Conservation (phyloP, 1,140 invertebrate genomes). For the Pteromalus puparum region DNA sequence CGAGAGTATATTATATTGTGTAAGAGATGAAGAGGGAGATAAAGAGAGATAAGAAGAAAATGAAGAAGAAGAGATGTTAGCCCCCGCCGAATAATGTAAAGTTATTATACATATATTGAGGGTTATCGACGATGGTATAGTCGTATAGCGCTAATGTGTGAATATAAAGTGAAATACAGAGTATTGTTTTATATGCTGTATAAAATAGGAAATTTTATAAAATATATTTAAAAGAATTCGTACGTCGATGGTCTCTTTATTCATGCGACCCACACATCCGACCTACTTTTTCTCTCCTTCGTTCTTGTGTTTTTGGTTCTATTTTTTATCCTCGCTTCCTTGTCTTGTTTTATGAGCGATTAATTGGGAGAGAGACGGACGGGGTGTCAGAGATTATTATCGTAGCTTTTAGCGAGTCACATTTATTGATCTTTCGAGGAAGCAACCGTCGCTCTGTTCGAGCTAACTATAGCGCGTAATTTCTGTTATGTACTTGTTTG, state of each 20-base stretch:
- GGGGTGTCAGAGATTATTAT: not conserved
- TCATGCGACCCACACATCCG: not conserved
- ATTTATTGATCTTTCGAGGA: not conserved
- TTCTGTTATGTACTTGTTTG: not conserved
- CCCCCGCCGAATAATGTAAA: slow-evolving; percentile 72
- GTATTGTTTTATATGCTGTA: slow-evolving; percentile 77
- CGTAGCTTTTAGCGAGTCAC: not conserved
- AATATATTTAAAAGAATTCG: slow-evolving; percentile 73
- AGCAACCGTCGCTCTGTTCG: not conserved
- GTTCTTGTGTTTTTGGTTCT: not conserved
- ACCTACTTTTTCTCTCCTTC: not conserved
- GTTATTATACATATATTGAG: slow-evolving; percentile 65
- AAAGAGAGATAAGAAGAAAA: not conserved
- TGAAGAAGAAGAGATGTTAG: slow-evolving; percentile 56
- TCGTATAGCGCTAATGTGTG: slow-evolving; percentile 74
- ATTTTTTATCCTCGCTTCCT: not conserved
- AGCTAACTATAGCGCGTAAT: not conserved
- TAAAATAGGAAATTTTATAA: slow-evolving; percentile 75
- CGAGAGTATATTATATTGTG: not conserved
- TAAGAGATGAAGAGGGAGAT: not conserved
- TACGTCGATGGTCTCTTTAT: slow-evolving; percentile 48
- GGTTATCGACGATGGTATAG: slow-evolving; percentile 60
- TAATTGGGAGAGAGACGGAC: not conserved
- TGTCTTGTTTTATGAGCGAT: not conserved
- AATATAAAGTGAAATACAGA: slow-evolving; percentile 75